Evolutionary conservation across 1,140 invertebrate species (phyloP), one percentile per base, ranked within the genome.

Genomic region (Drosophila quadrilineata): DNA sequence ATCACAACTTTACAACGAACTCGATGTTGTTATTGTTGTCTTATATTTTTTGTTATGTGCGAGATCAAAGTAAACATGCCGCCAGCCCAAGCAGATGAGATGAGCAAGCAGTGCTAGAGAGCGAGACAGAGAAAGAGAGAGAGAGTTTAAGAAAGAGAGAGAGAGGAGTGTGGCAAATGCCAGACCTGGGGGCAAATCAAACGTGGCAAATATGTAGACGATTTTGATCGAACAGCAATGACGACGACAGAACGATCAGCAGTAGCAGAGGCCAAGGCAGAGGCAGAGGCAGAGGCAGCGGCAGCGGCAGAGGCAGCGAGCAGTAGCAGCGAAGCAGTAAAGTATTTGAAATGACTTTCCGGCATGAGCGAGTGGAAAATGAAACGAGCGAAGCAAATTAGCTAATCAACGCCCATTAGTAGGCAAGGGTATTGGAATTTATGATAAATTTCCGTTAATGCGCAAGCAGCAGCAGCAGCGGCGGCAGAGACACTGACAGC

Each of bases 351-450:
- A 84, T 74, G 66, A 79, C 79, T 71, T 85, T 66, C 73, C 63
- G 74, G 53, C 63, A 35, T 57, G 49, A 63, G 63, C 41, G 54
- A 74, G 70, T 63, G 71, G 79, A 71, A 85, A 85, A 75, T 68
- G 58, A 85, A 85, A 85, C 74, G 79, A 85, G 79, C 79, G 79
- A 71, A 77, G 58, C 79, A 85, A 85, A 85, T 85, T 85, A 85
- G 79, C 79, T 85, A 85, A 85, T 85, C 79, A 85, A 85, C 79
- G 79, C 79, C 79, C 79, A 85, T 85, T 85, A 85, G 74, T 71
- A 71, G 57, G 48, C 57, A 59, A 73, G 53, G 65, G 65, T 77
- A 82, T 77, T 75, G 79, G 79, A 85, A 85, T 85, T 85, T 85
- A 85, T 85, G 79, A 85, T 85, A 85, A 85, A 85, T 85, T 79